These are phyloP conservation scores for Catamblyrhynchus diadema DNA, from an alignment of 2,797 vertebrate species.

Conservation along the genomic window DNA sequence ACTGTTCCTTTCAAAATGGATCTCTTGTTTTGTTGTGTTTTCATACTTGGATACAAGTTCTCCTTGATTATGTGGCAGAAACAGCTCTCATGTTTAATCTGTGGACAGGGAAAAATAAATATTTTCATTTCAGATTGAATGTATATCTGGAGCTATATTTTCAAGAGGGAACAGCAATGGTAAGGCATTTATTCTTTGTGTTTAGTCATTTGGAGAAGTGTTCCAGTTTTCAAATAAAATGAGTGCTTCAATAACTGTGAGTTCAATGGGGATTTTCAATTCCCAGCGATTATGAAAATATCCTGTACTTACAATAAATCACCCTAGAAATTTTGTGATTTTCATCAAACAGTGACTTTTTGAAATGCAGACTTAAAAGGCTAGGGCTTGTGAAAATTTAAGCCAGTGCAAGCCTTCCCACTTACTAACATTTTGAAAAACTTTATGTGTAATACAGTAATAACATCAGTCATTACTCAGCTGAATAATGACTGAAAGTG, in stretches of 20 bases:
- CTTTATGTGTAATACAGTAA: background rate
- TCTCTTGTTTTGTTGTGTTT: background rate
- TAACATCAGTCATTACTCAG: background rate
- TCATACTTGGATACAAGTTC: background rate
- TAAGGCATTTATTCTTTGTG: background rate
- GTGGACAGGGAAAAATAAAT: background rate
- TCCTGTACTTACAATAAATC: background rate
- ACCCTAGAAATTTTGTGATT: background rate
- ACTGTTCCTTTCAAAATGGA: background rate
- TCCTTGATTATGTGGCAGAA: background rate
- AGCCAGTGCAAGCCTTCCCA: background rate
- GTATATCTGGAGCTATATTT: background rate
- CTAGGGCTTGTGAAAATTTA: background rate
- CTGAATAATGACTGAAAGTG: background rate
- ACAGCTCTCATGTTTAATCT: background rate
- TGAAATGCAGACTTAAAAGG: background rate
- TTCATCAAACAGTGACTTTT: background rate
- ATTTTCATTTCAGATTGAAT: background rate
- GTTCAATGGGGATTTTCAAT: background rate
- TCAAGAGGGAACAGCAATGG: background rate
- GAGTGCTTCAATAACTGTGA: background rate
- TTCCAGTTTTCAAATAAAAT: background rate
- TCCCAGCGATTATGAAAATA: background rate
- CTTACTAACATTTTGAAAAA: background rate
- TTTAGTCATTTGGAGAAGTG: background rate